Evolutionary conservation across 2,797 vertebrate genomes (phyloP).

Genomic region (Pangasius macronema): DNA sequence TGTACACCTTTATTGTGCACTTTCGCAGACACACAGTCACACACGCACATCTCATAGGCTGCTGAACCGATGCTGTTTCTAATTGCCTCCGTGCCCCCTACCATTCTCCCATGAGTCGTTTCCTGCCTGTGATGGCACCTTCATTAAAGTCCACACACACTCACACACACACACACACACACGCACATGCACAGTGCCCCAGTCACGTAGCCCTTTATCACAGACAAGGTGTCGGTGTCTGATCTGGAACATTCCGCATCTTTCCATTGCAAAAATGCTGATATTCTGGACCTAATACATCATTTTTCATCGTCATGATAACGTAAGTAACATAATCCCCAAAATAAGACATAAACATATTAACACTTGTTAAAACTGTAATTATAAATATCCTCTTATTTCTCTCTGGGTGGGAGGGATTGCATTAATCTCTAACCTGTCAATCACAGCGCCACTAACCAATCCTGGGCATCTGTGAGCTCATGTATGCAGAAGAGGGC

Average conservation of each 20-base stretch:
- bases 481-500: too few species aligned
- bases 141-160: constrained; percentile 33
- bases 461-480: background rate
- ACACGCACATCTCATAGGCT: background rate
- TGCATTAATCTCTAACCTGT: background rate
- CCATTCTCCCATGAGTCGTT: constrained; percentile 19
- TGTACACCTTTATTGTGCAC: constrained; percentile 8
- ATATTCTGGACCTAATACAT: background rate
- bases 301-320: background rate
- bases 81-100: constrained; percentile 36
- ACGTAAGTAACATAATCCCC: background rate
- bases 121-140: constrained; percentile 40
- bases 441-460: background rate
- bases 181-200: background rate
- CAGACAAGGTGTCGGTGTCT: background rate
- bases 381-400: background rate
- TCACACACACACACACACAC: constrained; percentile 30
- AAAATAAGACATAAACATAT: background rate
- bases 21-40: background rate
- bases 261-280: background rate
- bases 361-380: background rate
- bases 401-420: background rate
- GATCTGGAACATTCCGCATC: background rate
- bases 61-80: constrained; percentile 31
- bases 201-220: constrained; percentile 12